These are phyloP conservation scores for Spinibarbus caldwelli DNA, from an alignment of 2,797 vertebrate species.

Conservation along the genomic window DNA sequence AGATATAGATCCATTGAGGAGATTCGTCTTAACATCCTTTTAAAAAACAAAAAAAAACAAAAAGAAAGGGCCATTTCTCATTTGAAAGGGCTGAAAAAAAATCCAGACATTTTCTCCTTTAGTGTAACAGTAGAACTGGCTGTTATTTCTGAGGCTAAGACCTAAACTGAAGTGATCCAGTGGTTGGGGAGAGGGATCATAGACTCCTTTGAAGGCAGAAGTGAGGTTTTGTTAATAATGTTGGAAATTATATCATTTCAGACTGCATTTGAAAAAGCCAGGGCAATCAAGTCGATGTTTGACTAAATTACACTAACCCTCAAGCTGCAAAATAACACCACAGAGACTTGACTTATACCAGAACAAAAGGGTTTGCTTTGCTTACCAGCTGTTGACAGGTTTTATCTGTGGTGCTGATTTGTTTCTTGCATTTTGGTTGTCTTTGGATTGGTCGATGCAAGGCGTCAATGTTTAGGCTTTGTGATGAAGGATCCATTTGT, in stretches of 20 bases:
- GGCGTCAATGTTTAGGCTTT: constrained; percentile 93
- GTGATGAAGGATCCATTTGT: constrained; percentile 95
- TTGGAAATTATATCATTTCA: constrained; percentile 41
- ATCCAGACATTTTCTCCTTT: constrained; percentile 51
- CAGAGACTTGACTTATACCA: constrained; percentile 90
- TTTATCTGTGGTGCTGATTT: constrained; percentile 91
- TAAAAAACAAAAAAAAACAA: constrained; percentile 5
- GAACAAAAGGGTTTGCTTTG: constrained; percentile 99
- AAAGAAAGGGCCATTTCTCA: constrained; percentile 58
- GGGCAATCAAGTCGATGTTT: constrained; percentile 45
- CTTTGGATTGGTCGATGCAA: constrained; percentile 95
- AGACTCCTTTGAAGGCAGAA: constrained; percentile 56
- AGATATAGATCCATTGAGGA: constrained; percentile 47
- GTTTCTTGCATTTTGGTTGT: constrained; percentile 93
- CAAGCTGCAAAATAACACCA: constrained; percentile 85
- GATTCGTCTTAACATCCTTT: constrained; percentile 53
- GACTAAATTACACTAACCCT: constrained; percentile 71
- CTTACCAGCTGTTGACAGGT: constrained; percentile 99
- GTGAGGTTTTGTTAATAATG: constrained; percentile 38
- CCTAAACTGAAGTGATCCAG: constrained; percentile 55
- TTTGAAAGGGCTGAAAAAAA: constrained; percentile 60
- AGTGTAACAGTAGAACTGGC: constrained; percentile 40
- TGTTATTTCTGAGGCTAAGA: constrained; percentile 51
- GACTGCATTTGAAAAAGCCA: constrained; percentile 51
- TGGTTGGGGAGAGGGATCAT: constrained; percentile 22